Evolutionary conservation across 1,140 invertebrate species (phyloP), one percentile per base, ranked within the genome.

Genomic region (Spodoptera litura): DNA sequence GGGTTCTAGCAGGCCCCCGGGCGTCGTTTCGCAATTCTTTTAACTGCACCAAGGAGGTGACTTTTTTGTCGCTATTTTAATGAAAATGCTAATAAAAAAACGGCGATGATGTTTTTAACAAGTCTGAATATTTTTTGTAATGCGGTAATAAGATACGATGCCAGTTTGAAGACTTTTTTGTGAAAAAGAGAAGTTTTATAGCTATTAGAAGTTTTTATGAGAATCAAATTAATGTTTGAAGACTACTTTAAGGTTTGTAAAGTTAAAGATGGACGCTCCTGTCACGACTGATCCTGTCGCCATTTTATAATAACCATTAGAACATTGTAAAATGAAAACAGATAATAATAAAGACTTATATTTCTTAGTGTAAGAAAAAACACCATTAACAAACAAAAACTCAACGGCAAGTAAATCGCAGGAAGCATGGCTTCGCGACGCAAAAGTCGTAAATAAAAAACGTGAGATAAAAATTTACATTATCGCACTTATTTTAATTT

Each of bases 401-500:
- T 78, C 53, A 61, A 31, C 49, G 44, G 52, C 75, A 81, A 81
- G 49, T 70, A 53, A 76, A 51, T 80, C 66, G 27, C 56, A 82
- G 85, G 85, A 86, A 80, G 61, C 78, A 70, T 56, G 6, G 25
- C 59, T 15, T 38, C 66, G 66, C 61, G 71, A 62, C 61, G 68
- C 79, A 15, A 75, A 44, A 78, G 80, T 80, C 88, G 83, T 92
- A 92, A 92, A 93, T 93, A 92, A 88, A 44, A 58, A 66, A 68
- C 44, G 58, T 53, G 78, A 92, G 88, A 91, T 89, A 90, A 90
- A 91, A 88, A 88, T 80, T 77, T 80, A 87, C 89, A 89, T 91
- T 94, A 93, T 94, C 92, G 87, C 82, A 84, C 73, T 87, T 88
- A 86, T 94, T 93, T 93, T 93, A 91, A 94, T 93, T 93, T 89